Base-by-base conservation (phyloP, 2,888 invertebrate genomes). In the Caenorhabditis imperialis region DNA sequence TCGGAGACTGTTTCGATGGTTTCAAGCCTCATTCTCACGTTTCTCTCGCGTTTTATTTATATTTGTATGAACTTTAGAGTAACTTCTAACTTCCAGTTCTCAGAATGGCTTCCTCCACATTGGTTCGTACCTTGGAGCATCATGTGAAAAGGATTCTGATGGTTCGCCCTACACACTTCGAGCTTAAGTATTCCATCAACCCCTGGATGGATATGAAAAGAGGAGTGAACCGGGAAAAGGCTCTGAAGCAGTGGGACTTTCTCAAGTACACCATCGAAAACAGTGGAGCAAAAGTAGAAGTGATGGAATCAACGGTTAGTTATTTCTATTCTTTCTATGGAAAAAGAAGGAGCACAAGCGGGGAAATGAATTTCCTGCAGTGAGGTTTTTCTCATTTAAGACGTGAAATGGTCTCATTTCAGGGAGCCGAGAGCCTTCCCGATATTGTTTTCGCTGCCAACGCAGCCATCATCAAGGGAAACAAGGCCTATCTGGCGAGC, bases 381-480 rank as follows among this genome's bases (percentile, higher is more conserved):
- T 7, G 5, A 5, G 1, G 16, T 2, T 27, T 16, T 18, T 23
- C 50, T 38, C 35, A 22, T 50, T 6, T 14, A 35, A 7, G 3
- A 50, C 20, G 33, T 25, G 20, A 35, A 48, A 61, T 18, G 27
- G 33, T 42, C 12, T 37, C 12, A 44, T 71, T 82, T 76, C 55
- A 86, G 85, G 84, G 83, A 18, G 84, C 86, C 18, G 81, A 81
- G 54, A 75, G 81, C 48, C 82, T 82, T 30, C 87, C 87, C 5
- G 87, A 87, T 63, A 79, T 87, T 75, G 87, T 88, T 27, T 87
- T 88, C 57, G 75, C 85, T 10, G 87, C 87, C 3, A 87, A 87
- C 62, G 87, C 87, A 7, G 87, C 85, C 16, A 82, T 85, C 16
- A 76, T 87, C 18, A 77, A 81, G n/a, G 83, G 82, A 38, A 84